Percentiles rank a stretch among this genome's conserved stretches.
Conservation (phyloP, 1,140 invertebrate genomes). For the Nasonia vitripennis region DNA sequence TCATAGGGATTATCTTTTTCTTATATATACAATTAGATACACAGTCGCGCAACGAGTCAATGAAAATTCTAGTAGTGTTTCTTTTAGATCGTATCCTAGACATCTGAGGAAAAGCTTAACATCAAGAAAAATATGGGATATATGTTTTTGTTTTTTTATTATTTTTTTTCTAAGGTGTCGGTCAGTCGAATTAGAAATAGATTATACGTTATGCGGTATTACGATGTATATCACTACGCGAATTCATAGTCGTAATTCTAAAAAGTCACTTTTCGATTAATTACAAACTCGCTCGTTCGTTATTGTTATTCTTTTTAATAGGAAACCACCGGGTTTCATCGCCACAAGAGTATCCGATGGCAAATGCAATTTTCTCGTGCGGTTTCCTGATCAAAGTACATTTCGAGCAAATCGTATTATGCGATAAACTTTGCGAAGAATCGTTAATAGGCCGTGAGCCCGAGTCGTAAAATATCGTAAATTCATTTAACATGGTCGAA, state of each 20-base stretch:
- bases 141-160: constrained; percentile 47
- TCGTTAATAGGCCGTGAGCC: constrained; percentile 68
- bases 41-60: constrained; percentile 34
- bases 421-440: constrained; percentile 69
- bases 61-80: constrained; percentile 54
- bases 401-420: constrained; percentile 55
- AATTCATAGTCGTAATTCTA: constrained; percentile 63
- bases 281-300: constrained; percentile 1
- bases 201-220: constrained; percentile 61
- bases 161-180: constrained; percentile 60
- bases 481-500: constrained; percentile 67
- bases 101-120: constrained; percentile 71
- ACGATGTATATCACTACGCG: constrained; percentile 63
- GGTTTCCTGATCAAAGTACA: constrained; percentile 28
- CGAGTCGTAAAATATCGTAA: constrained; percentile 69
- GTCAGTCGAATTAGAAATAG: constrained; percentile 72
- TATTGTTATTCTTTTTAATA: background rate
- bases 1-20: constrained; percentile 20
- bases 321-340: background rate
- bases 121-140: constrained; percentile 72
- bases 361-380: background rate
- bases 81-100: constrained; percentile 55
- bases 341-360: background rate
- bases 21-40: constrained; percentile 35
- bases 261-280: constrained; percentile 62